Percentiles rank a stretch among this genome's conserved stretches.
Conservation (phyloP, 1,140 invertebrate species). For the Leucophenga varia region DNA sequence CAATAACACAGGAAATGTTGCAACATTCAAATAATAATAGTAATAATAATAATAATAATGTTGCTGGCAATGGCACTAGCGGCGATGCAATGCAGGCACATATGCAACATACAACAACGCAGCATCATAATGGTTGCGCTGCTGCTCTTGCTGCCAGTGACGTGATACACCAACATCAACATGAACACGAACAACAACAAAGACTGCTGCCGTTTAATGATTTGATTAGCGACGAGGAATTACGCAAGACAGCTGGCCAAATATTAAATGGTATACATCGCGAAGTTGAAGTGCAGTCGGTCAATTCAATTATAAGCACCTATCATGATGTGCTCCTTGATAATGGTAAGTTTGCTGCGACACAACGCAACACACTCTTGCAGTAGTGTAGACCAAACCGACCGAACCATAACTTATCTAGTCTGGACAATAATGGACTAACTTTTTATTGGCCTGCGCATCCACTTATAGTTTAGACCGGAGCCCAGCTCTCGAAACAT, state of each 20-base stretch:
- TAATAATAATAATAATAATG: too few relatives aligned
- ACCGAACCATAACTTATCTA: too few relatives aligned
- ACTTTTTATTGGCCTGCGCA: too few relatives aligned
- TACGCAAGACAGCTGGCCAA: conserved; percentile 56
- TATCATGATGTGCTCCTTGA: conserved; percentile 50
- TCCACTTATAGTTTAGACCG: too few relatives aligned
- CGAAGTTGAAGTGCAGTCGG: conserved; percentile 57
- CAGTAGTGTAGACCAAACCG: too few relatives aligned
- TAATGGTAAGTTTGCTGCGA: conserved; percentile 47
- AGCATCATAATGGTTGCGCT: conserved; percentile 16
- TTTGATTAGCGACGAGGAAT: conserved; percentile 45
- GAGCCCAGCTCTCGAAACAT: too few relatives aligned
- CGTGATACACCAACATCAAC: conserved; percentile 17
- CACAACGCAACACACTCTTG: too few relatives aligned
- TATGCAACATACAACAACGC: conserved; percentile 13
- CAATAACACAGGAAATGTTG: conserved; percentile 45
- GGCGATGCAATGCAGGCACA: background rate
- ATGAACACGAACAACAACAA: conserved; percentile 21
- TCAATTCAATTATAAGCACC: conserved; percentile 51
- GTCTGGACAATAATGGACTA: too few relatives aligned
- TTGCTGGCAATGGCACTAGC: background rate
- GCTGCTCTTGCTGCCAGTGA: too few relatives aligned
- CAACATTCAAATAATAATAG: too few relatives aligned
- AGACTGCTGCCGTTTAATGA: conserved; percentile 44
- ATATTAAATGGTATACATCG: conserved; percentile 58